Conservation (phyloP, 2,797 vertebrate species). For the Petrocephalus schoutedeni region DNA sequence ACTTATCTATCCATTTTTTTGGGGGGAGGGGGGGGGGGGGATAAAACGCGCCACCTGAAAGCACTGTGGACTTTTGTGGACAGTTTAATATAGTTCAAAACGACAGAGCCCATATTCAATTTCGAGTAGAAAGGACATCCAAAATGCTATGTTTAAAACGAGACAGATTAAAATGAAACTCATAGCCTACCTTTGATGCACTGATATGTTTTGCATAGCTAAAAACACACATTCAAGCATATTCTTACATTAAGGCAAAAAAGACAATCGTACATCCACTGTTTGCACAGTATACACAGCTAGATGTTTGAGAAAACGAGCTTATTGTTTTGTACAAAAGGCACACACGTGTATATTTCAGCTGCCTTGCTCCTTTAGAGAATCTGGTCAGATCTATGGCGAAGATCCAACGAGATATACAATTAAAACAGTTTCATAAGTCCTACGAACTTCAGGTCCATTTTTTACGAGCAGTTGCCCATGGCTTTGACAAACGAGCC, state of each 20-base stretch:
- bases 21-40: too few relatives aligned
- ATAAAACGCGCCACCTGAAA: conserved; percentile 7
- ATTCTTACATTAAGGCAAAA: conserved; percentile 48
- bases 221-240: conserved; percentile 35
- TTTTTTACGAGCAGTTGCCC: conserved; percentile 76
- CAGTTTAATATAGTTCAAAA: conserved; percentile 36
- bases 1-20: conserved; percentile 23
- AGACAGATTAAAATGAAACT: conserved; percentile 32
- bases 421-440: conserved; percentile 27
- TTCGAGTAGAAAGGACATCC: conserved; percentile 23
- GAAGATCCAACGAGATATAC: conserved; percentile 39
- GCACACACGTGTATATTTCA: conserved; percentile 54
- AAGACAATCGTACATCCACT: conserved; percentile 39
- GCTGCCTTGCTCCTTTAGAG: conserved; percentile 53
- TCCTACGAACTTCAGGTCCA: conserved; percentile 28
- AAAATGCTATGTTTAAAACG: conserved; percentile 35
- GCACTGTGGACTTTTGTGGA: conserved; percentile 30
- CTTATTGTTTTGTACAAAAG: conserved; percentile 60
- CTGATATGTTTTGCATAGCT: conserved; percentile 49
- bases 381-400: conserved; percentile 37
- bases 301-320: conserved; percentile 41
- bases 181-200: conserved; percentile 56
- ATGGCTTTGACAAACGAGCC: conserved; percentile 84
- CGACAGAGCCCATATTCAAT: conserved; percentile 24
- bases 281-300: conserved; percentile 25